Evolutionary conservation across 1,140 invertebrate species (phyloP).

Genomic region (Mercenaria mercenaria): DNA sequence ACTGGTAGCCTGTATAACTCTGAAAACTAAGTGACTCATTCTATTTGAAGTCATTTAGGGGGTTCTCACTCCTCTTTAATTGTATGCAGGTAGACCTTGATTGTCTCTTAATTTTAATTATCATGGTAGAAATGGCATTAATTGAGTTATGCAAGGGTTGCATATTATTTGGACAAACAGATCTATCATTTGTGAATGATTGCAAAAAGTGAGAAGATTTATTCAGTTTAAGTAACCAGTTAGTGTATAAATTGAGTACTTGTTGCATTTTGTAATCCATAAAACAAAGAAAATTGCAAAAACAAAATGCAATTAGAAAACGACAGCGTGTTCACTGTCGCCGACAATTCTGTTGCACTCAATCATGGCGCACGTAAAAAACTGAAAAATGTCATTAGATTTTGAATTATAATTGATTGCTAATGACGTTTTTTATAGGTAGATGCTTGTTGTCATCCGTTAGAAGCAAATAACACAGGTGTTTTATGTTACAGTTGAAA

Average conservation of each 20-base stretch:
- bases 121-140: too few species aligned
- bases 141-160: too few species aligned
- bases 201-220: background rate
- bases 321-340: background rate
- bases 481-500: constrained; percentile 9
- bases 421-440: background rate
- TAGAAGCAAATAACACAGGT: background rate
- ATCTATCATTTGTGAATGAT: background rate
- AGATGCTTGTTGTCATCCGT: background rate
- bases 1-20: too few species aligned
- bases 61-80: too few species aligned
- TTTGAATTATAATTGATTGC: constrained; percentile 21
- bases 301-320: background rate
- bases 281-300: constrained; percentile 5
- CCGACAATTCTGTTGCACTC: constrained; percentile 10
- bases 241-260: background rate
- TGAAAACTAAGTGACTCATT: too few species aligned
- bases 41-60: too few species aligned
- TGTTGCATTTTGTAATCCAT: background rate
- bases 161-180: background rate
- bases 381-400: background rate
- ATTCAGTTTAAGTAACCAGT: too few species aligned
- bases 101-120: too few species aligned
- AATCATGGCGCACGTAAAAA: background rate
- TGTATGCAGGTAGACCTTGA: too few species aligned